Conservation (phyloP, 2,113 vertebrate species). For the Microcebus tavaratra region DNA sequence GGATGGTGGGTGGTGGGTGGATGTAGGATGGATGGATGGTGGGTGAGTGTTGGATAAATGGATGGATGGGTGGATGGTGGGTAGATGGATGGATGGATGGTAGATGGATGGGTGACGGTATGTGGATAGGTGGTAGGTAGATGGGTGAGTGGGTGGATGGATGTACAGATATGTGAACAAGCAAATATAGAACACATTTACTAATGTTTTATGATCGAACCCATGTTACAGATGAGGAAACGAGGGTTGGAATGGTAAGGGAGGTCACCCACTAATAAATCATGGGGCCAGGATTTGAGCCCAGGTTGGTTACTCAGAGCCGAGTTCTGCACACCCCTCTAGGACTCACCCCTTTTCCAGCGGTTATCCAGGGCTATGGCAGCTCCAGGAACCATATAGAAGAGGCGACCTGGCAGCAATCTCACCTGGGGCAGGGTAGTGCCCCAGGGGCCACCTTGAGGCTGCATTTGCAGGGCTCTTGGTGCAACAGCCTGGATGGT, state of each 20-base stretch:
- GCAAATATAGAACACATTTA: background rate
- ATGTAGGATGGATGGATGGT: too few species aligned
- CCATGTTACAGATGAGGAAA: background rate
- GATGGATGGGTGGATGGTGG: background rate
- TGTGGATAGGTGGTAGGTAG: too few species aligned
- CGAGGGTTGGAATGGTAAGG: background rate
- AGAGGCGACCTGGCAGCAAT: background rate
- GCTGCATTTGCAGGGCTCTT: background rate
- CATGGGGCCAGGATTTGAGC: background rate
- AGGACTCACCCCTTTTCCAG: too few species aligned
- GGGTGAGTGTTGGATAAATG: too few species aligned
- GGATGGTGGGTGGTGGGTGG: too few species aligned
- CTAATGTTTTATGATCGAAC: background rate
- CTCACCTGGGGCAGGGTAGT: background rate
- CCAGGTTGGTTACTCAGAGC: too few species aligned
- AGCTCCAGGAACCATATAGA: background rate
- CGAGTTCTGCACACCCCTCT: background rate
- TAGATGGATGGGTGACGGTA: too few species aligned
- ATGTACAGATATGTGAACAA: background rate
- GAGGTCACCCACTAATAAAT: background rate
- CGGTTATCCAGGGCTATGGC: accelerated
- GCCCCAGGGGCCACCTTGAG: background rate
- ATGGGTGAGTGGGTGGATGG: background rate
- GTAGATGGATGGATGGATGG: too few species aligned
- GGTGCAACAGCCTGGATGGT: too few species aligned